These are phyloP conservation scores for Lamellibrachia luymesi DNA, from an alignment of 1,140 invertebrate species.

Conservation along the genomic window DNA sequence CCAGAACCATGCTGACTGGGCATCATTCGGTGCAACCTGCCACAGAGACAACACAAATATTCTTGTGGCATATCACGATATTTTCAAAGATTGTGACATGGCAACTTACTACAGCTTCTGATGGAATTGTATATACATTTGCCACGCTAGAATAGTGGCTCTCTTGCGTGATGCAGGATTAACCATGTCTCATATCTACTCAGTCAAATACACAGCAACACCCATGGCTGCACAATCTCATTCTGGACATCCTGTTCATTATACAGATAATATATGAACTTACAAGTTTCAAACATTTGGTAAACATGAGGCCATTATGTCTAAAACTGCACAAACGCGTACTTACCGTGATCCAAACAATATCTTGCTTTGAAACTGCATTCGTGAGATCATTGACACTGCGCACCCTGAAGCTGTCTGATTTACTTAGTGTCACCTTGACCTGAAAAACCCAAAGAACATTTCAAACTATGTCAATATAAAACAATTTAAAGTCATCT, in stretches of 20 bases:
- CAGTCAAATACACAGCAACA: too few relatives aligned
- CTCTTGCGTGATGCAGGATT: neutral
- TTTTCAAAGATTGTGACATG: neutral
- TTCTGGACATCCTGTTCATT: too few relatives aligned
- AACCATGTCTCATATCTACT: too few relatives aligned
- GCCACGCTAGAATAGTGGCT: neutral
- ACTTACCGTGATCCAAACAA: neutral
- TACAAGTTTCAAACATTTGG: too few relatives aligned
- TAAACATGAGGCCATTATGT: neutral
- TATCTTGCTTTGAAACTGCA: constrained; percentile 15
- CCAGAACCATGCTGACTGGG: constrained; percentile 74
- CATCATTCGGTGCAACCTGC: constrained; percentile 67
- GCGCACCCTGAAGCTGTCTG: constrained; percentile 57
- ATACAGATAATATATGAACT: too few relatives aligned
- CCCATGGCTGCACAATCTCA: too few relatives aligned
- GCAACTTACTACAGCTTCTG: neutral
- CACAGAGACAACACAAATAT: neutral
- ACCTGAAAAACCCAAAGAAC: constrained; percentile 52
- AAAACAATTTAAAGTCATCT: neutral
- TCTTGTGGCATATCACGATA: neutral
- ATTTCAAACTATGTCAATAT: neutral
- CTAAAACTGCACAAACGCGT: too few relatives aligned
- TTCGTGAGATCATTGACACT: constrained; percentile 8
- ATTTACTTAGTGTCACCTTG: constrained; percentile 58
- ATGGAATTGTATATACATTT: neutral